Evolutionary conservation across 2,113 vertebrate species (phyloP).

Genomic region (Sander vitreus): DNA sequence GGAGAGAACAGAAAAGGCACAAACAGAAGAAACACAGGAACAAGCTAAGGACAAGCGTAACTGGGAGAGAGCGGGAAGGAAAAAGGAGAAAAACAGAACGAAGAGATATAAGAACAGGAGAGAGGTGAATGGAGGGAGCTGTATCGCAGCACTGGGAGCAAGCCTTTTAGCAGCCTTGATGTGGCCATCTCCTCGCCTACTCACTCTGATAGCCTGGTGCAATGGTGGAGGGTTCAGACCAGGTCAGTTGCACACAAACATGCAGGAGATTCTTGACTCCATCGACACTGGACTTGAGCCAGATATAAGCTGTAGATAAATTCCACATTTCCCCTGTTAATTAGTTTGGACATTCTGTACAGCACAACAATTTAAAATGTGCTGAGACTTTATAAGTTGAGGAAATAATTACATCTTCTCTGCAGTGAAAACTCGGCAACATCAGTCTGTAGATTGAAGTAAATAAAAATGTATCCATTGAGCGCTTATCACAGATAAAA

Average conservation of each 20-base stretch:
- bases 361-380: background rate
- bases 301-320: constrained; percentile 19
- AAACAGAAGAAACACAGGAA: background rate
- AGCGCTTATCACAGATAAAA: too few relatives aligned
- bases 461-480: too few relatives aligned
- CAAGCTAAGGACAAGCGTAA: background rate
- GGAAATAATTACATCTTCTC: constrained; percentile 27
- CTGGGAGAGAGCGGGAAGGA: background rate
- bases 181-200: constrained; percentile 46
- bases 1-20: constrained; percentile 5
- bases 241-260: constrained; percentile 52
- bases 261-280: constrained; percentile 32
- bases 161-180: constrained; percentile 50
- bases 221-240: constrained; percentile 51
- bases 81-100: background rate
- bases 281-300: constrained; percentile 12
- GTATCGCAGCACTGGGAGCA: constrained; percentile 10
- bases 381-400: constrained; percentile 17
- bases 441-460: background rate
- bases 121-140: constrained; percentile 30
- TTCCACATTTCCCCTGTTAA: constrained; percentile 4
- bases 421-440: background rate
- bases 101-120: constrained; percentile 2
- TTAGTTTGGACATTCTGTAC: background rate
- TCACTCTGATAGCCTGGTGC: constrained; percentile 52